A percentile compares a stretch with the other conserved stretches of the same genome.
These are phyloP conservation scores for Myotis lucifugus DNA, from an alignment of 2,113 vertebrate species.

Conservation along the genomic window DNA sequence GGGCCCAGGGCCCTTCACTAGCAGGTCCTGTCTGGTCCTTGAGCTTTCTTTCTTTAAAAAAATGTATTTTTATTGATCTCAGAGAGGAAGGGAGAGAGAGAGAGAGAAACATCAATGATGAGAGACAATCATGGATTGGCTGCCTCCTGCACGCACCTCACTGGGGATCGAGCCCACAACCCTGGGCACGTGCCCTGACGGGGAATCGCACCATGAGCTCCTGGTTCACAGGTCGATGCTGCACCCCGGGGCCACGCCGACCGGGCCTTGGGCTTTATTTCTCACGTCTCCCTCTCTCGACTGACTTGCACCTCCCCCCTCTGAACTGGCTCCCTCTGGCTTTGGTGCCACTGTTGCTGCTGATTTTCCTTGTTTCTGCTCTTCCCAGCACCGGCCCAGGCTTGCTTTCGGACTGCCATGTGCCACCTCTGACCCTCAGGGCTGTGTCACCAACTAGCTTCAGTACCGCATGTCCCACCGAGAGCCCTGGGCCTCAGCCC, in stretches of 20 bases:
- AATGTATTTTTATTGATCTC: too few relatives aligned
- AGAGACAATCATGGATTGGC: too few relatives aligned
- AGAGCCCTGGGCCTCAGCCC: not conserved
- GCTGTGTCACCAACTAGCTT: not conserved
- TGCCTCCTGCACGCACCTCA: too few relatives aligned
- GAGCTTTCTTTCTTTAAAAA: not conserved
- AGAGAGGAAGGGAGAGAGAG: too few relatives aligned
- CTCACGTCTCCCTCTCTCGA: not conserved
- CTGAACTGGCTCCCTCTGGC: not conserved
- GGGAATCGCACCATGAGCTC: too few relatives aligned
- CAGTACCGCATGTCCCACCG: not conserved
- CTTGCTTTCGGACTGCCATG: not conserved
- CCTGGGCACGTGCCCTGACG: too few relatives aligned
- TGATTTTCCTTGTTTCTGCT: not conserved
- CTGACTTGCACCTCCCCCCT: fast-evolving
- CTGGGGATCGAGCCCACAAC: too few relatives aligned
- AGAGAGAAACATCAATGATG: too few relatives aligned
- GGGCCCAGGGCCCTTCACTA: not conserved
- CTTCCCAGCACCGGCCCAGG: not conserved
- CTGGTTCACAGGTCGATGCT: too few relatives aligned
- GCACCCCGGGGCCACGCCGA: too few relatives aligned
- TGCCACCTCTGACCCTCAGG: not conserved
- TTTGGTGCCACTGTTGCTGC: not conserved
- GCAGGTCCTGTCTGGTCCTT: not conserved
- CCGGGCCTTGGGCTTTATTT: not conserved